Percentiles rank a stretch among this genome's conserved stretches.
phyloP scores from a whole-genome alignment of 1,140 invertebrate genomes.

The Potamilus streckersoni region DNA sequence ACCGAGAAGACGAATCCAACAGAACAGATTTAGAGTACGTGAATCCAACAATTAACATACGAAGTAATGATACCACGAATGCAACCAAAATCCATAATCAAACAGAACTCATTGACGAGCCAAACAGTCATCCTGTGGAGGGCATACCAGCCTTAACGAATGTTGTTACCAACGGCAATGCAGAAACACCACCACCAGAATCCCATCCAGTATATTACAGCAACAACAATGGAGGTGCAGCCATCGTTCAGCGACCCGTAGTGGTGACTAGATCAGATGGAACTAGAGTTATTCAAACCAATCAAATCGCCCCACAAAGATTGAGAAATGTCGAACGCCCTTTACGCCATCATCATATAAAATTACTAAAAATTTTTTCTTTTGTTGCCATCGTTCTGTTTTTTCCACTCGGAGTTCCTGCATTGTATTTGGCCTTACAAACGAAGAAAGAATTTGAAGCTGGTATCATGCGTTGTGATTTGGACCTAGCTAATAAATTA shows the following conservation, averaged over 20 bases:
- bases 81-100: background rate
- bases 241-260: constrained; percentile 31
- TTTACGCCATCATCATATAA: constrained; percentile 34
- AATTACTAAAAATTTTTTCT: constrained; percentile 39
- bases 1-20: background rate
- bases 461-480: constrained; percentile 44
- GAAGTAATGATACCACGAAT: background rate
- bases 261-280: constrained; percentile 20
- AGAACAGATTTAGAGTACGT: constrained; percentile 3
- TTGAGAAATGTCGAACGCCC: constrained; percentile 20
- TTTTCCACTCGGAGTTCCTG: constrained; percentile 51
- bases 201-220: constrained; percentile 30
- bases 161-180: background rate
- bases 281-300: constrained; percentile 29
- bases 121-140: no score
- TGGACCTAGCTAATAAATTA: constrained; percentile 47
- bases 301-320: background rate
- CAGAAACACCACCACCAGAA: constrained; percentile 1
- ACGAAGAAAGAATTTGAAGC: constrained; percentile 45
- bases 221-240: constrained; percentile 18
- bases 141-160: background rate
- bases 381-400: constrained; percentile 40
- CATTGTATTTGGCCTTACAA: constrained; percentile 43
- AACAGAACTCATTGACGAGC: background rate
- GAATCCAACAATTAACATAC: constrained; percentile 1